Percentiles rank a stretch among this genome's conserved stretches.
These are phyloP conservation scores for Drosophila pegasa DNA, from an alignment of 2,888 invertebrate species.

Conservation along the genomic window DNA sequence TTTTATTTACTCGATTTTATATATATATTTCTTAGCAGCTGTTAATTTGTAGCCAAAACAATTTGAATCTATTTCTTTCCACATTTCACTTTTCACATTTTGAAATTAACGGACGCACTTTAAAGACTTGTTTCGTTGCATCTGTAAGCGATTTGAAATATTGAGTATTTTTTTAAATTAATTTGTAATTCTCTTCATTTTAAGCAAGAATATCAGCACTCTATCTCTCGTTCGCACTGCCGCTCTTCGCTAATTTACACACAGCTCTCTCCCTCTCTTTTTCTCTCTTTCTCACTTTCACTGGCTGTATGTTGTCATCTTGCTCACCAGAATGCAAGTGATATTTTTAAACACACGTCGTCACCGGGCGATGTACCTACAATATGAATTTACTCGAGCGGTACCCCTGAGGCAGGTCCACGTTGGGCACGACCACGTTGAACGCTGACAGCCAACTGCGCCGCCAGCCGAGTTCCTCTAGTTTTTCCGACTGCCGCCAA, in stretches of 20 bases:
- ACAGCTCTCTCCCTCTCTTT: slow-evolving; percentile 8
- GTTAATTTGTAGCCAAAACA: background rate
- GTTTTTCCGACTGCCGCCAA: slow-evolving; percentile 61
- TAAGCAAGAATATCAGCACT: slow-evolving; percentile 44
- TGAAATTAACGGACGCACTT: background rate
- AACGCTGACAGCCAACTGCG: slow-evolving; percentile 74
- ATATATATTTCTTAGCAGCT: slow-evolving; percentile 7
- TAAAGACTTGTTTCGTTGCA: slow-evolving; percentile 1
- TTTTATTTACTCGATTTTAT: slow-evolving; percentile 25
- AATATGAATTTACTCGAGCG: slow-evolving; percentile 2
- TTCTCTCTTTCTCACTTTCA: slow-evolving; percentile 7
- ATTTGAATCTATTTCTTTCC: background rate
- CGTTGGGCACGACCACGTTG: slow-evolving; percentile 66
- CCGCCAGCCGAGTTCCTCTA: slow-evolving; percentile 58
- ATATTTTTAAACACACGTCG: slow-evolving; percentile 50
- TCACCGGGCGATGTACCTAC: slow-evolving; percentile 19
- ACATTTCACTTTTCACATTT: slow-evolving; percentile 14
- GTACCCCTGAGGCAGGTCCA: slow-evolving; percentile 36
- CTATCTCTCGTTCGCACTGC: slow-evolving; percentile 8
- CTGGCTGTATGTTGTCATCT: slow-evolving; percentile 26
- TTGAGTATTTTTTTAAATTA: slow-evolving; percentile 19
- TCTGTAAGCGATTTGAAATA: slow-evolving; percentile 31
- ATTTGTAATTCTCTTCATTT: slow-evolving; percentile 12
- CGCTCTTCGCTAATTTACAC: background rate
- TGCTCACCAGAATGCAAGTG: slow-evolving; percentile 44